phyloP scores from a whole-genome alignment of 1,140 invertebrate species.

The Procambarus clarkii region DNA sequence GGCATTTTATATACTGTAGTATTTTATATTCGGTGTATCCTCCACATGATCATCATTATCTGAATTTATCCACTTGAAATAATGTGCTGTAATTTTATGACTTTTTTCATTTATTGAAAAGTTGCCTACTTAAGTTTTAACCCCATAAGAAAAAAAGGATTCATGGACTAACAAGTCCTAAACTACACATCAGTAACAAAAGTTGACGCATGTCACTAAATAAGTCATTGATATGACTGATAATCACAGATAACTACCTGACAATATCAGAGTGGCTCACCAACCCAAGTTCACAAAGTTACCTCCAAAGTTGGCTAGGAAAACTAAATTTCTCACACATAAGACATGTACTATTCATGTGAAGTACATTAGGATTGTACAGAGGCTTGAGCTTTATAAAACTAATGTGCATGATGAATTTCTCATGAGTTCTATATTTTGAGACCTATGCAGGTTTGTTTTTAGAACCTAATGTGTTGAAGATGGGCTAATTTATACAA shows the following conservation, averaged over 20 bases:
- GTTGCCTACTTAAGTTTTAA: neutral
- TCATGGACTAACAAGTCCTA: neutral
- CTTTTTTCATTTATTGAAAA: neutral
- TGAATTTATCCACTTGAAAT: too few relatives aligned
- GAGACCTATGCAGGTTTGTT: neutral
- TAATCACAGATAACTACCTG: conserved; percentile 14
- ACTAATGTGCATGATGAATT: neutral
- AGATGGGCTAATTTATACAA: too few relatives aligned
- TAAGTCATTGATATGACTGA: neutral
- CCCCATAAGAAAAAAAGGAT: neutral
- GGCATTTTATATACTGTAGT: too few relatives aligned
- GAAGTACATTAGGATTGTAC: neutral
- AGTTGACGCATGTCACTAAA: neutral
- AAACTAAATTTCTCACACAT: neutral
- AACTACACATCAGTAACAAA: neutral
- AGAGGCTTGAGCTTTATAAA: neutral
- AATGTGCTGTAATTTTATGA: too few relatives aligned
- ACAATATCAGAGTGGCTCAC: neutral
- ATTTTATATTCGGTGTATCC: too few relatives aligned
- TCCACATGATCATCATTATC: too few relatives aligned
- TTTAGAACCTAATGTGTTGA: neutral
- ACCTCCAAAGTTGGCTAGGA: neutral
- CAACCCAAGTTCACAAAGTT: neutral
- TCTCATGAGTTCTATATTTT: neutral
- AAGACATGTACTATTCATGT: neutral